These are phyloP conservation scores for Calliphora vicina DNA, from an alignment of 1,140 invertebrate species.

Conservation along the genomic window DNA sequence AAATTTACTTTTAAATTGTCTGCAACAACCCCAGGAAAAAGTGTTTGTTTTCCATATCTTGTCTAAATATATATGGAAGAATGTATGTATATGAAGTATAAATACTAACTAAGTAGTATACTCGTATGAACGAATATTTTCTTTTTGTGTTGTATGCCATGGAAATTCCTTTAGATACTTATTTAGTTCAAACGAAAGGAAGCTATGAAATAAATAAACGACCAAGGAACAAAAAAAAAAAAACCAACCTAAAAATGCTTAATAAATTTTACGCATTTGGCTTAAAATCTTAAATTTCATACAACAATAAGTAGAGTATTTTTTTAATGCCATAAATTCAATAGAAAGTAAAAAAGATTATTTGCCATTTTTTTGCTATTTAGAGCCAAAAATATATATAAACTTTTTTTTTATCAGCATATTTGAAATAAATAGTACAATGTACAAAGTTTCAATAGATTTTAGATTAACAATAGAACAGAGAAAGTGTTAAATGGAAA, in stretches of 20 bases:
- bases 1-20: slow-evolving; percentile 5
- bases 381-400: neutral
- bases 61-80: neutral
- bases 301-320: neutral
- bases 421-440: neutral
- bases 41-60: slow-evolving; percentile 8
- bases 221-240: neutral
- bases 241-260: neutral
- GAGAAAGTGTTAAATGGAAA: slow-evolving; percentile 5
- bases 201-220: neutral
- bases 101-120: no score
- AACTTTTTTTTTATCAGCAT: neutral
- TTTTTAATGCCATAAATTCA: neutral
- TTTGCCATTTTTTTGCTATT: neutral
- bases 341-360: neutral
- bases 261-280: slow-evolving; percentile 31
- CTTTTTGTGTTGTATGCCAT: neutral
- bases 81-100: no score
- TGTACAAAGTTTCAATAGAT: neutral
- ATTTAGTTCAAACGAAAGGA: neutral
- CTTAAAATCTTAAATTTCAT: slow-evolving; percentile 25
- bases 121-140: no score
- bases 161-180: neutral
- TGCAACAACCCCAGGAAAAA: neutral
- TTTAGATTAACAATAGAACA: neutral